Evolutionary conservation across 2,113 vertebrate species (phyloP), one percentile per base, ranked within the genome.

Genomic region (Drymodes brunneopygia): DNA sequence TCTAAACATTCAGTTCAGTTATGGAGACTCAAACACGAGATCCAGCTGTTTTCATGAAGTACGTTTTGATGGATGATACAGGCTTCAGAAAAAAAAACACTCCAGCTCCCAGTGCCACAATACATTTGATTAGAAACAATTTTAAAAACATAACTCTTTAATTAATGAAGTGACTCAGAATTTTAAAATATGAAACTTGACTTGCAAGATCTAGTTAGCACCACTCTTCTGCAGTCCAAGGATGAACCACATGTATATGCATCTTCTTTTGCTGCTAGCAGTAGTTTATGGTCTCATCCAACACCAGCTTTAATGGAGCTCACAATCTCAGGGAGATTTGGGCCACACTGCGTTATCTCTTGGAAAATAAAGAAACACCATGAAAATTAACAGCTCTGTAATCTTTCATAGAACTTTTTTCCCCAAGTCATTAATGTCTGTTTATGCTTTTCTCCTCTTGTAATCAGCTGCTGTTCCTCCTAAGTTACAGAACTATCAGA

Each of bases 21-120:
- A 82, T 13, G 71, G 90, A 83, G 62, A 80, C 29, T 80, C 58
- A 86, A 90, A 86, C 67, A 93, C 0, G 0, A 96, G 64, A 90
- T 65, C 74, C 94, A 93, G 82, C 85, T 94, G 84, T 91, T 94
- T 77, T 31, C 35, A 82, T 66, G 42, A 64, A 88, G 71, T 66
- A 85, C 1, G 3, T 90, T 94, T 86, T 88, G 62, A 77, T 50
- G 64, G 50, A 85, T 42, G 31, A 74, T 69, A 66, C 3, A 70
- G 51, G 12, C 51, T 86, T 88, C 58, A 86, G 83, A 94, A 47
- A 80, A 85, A 92, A 88, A 86, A 70, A 10, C 3, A 61, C 19
- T 57, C 53, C 33, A 33, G 38, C 54, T 90, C 42, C 35, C 42
- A 70, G 20, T n/a, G 45, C 38, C 66, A 66, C 45, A 65, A 8